phyloP scores from a whole-genome alignment of 2,113 vertebrate genomes.

The Notarius quadriscutis region DNA sequence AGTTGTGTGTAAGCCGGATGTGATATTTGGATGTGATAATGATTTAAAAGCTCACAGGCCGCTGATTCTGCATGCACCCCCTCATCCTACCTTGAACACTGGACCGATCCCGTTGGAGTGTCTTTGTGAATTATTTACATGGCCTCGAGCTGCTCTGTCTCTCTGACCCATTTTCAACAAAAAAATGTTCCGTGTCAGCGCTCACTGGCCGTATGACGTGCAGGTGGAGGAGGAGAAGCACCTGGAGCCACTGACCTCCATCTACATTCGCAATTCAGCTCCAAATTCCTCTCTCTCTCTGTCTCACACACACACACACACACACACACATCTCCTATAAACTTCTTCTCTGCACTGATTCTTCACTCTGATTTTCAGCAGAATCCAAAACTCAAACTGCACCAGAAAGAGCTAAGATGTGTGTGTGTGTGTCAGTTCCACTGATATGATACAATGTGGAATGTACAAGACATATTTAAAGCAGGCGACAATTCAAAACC shows the following conservation, averaged over 20 bases:
- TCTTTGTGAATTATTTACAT: conserved; percentile 7
- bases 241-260: conserved; percentile 27
- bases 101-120: neutral
- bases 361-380: neutral
- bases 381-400: neutral
- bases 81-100: neutral
- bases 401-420: neutral
- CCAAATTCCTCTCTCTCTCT: neutral
- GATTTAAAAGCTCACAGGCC: neutral
- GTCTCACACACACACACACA: neutral
- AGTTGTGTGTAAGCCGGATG: neutral
- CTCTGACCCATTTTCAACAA: conserved; percentile 26
- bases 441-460: neutral
- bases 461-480: neutral
- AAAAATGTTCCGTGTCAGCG: neutral
- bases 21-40: neutral
- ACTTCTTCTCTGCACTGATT: neutral
- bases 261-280: conserved; percentile 6
- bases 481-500: neutral
- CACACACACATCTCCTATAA: neutral
- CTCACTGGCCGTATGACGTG: neutral
- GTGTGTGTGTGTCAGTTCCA: neutral
- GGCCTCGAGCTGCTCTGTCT: conserved; percentile 7
- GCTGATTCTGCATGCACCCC: neutral
- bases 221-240: conserved; percentile 22